These are phyloP conservation scores for Paramormyrops hopkinsi DNA, from an alignment of 2,797 vertebrate genomes.

Conservation along the genomic window DNA sequence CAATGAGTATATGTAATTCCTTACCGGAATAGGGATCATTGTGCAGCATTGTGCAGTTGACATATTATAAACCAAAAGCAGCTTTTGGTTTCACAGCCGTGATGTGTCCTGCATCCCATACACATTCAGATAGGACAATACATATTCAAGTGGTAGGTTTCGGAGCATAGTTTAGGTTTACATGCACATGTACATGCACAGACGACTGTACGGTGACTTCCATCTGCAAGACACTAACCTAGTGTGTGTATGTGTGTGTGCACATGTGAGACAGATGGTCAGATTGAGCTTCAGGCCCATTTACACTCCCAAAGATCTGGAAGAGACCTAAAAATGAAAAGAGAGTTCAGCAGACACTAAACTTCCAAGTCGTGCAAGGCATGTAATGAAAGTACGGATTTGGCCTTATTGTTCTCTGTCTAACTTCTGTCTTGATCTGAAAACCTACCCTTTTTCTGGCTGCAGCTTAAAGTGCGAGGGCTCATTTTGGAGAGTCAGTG, in stretches of 20 bases:
- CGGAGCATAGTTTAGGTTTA: not conserved
- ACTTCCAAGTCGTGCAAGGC: not conserved
- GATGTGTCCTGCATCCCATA: not conserved
- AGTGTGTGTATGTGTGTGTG: not conserved
- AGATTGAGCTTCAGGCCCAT: not conserved
- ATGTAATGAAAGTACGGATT: not conserved
- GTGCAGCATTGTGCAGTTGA: constrained; percentile 15
- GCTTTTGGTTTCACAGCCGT: constrained; percentile 7
- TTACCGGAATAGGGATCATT: constrained; percentile 19
- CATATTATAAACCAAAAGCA: constrained; percentile 7
- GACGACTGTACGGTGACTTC: not conserved
- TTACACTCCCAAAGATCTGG: not conserved
- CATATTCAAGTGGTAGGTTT: constrained; percentile 11
- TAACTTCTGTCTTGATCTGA: not conserved
- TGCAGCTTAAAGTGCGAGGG: not conserved
- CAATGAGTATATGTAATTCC: constrained; percentile 19
- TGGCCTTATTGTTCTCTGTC: not conserved
- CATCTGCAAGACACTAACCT: not conserved
- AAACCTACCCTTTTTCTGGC: not conserved
- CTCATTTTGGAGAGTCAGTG: not conserved
- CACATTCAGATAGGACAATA: not conserved
- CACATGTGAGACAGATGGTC: not conserved
- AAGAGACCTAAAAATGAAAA: not conserved
- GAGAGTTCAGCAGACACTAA: not conserved
- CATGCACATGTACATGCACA: constrained; percentile 1